These are phyloP conservation scores for Meriones psammophilus DNA, from an alignment of 2,797 vertebrate species.

Conservation along the genomic window DNA sequence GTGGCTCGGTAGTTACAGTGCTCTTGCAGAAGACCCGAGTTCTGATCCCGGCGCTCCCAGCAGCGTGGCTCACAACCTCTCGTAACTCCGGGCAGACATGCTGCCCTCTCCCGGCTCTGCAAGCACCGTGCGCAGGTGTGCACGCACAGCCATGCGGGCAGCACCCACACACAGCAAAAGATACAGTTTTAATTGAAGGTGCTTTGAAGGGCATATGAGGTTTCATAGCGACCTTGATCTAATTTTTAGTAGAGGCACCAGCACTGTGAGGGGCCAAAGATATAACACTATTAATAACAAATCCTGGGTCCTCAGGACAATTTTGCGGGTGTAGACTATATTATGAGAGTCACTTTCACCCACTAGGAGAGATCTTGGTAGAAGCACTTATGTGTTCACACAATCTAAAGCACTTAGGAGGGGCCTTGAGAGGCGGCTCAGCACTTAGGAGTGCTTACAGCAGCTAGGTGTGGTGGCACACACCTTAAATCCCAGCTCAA, in stretches of 20 bases:
- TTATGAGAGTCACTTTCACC: not conserved
- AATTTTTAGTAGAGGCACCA: conserved; percentile 58
- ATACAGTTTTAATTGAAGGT: not conserved
- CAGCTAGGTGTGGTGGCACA: not conserved
- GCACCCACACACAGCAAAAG: too few species aligned
- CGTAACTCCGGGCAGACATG: not conserved
- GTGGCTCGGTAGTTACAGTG: not conserved
- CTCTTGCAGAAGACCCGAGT: not conserved
- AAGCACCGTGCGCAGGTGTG: too few species aligned
- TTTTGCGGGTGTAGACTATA: not conserved
- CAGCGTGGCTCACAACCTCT: not conserved
- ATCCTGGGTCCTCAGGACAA: conserved; percentile 37
- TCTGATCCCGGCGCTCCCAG: not conserved
- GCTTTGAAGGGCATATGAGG: conserved; percentile 68
- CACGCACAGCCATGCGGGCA: not conserved
- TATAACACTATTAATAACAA: conserved; percentile 22
- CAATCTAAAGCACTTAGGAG: conserved; percentile 13
- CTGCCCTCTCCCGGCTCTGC: not conserved
- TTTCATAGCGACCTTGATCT: conserved; percentile 70
- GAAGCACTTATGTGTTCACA: conserved; percentile 38
- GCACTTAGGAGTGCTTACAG: not conserved
- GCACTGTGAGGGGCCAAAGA: conserved; percentile 25
- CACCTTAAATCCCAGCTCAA: not conserved
- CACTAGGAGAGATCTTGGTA: not conserved
- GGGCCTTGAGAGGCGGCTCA: not conserved